Base-by-base conservation (phyloP, 1,140 invertebrate species). In the Pararge aegeria region DNA sequence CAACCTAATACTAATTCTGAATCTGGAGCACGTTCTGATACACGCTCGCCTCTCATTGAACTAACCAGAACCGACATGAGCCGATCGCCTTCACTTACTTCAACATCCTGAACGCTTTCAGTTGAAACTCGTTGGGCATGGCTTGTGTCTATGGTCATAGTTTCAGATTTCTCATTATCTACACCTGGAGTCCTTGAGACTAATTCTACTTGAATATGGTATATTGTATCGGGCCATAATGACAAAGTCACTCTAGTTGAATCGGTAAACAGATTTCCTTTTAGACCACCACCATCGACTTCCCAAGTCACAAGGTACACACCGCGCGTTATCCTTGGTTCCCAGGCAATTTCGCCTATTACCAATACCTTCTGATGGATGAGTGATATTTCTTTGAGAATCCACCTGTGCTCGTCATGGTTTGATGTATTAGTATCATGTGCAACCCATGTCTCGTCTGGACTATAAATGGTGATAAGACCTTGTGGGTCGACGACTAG, bases 281-380 rank as follows among this genome's bases (percentile, higher is more conserved):
- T 95, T n/a, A 96, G 89, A 27, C 95, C 95, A 44, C 94, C 95
- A 40, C 95, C 95, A 68, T 94, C 94, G 6, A 95, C 94, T 90
- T 96, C 95, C 95, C 95, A 96, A 37, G 94, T 95, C 50, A 96
- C 94, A 67, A 96, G 90, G 81, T 95, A 96, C 29, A 95, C 92
- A 55, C 90, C 93, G 59, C 91, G 91, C 30, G 76, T 90, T 77
- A 91, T 92, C 83, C 92, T 92, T 38, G 92, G 91, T 61, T 94
- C 93, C 94, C 94, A 95, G 30, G 94, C 93, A 55, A 95, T 93
- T 88, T 95, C 94, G 20, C 94, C 94, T 46, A 95, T 94, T 9
- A 95, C 94, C 52, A 95, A 71, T 61, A 93, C 93, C 79, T 94
- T 93, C 80, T 94, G 93, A 77, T 94, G 93, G 51, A 94, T 94